Conservation (phyloP, 2,797 vertebrate genomes). For the Florisuga fusca region DNA sequence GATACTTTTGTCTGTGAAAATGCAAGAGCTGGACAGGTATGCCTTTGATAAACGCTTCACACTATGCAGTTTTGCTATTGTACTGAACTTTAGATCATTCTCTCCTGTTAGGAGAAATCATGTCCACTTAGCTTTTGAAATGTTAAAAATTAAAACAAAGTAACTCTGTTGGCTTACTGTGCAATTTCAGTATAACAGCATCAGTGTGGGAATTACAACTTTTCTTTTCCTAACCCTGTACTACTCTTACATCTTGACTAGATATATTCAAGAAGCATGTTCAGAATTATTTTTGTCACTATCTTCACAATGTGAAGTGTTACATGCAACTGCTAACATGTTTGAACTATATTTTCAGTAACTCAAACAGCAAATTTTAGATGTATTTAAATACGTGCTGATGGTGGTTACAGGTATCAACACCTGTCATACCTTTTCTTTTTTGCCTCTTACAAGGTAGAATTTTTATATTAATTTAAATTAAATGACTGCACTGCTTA, state of each 20-base stretch:
- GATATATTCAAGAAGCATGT: constrained; percentile 22
- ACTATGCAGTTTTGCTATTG: background rate
- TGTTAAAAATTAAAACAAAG: background rate
- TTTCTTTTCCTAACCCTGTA: background rate
- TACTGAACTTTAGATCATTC: background rate
- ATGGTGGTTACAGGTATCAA: background rate
- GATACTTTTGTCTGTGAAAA: constrained; percentile 98
- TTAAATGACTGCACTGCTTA: constrained; percentile 22
- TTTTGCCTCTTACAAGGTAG: constrained; percentile 10
- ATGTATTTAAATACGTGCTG: constrained; percentile 32
- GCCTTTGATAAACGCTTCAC: background rate
- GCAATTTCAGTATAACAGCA: background rate
- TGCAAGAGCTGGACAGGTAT: constrained; percentile 94
- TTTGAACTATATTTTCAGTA: constrained; percentile 33
- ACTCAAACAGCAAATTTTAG: background rate
- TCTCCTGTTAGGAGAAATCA: background rate
- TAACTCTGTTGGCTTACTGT: background rate
- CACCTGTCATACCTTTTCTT: background rate
- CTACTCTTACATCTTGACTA: background rate
- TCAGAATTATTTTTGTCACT: constrained; percentile 47
- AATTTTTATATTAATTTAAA: constrained; percentile 38
- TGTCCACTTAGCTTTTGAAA: background rate
- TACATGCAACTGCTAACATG: constrained; percentile 43
- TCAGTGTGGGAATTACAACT: background rate
- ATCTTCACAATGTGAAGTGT: constrained; percentile 40